A percentile compares a stretch with the other conserved stretches of the same genome.
Conservation (phyloP, 2,888 invertebrate genomes). For the Harpalus rubripes region DNA sequence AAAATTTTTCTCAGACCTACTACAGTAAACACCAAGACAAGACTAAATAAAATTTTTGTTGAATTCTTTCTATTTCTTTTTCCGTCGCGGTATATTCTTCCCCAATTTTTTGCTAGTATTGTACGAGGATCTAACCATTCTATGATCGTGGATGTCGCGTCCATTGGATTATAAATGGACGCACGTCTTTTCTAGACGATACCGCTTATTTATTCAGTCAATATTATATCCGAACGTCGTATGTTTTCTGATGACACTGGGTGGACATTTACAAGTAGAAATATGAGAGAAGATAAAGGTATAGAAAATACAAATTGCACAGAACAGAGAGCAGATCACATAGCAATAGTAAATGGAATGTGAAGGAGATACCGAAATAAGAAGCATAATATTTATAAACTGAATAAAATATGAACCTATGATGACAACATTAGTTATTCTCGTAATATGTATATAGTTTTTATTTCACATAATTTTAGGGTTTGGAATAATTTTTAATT, state of each 20-base stretch:
- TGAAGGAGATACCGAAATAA: background rate
- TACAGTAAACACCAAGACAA: no score
- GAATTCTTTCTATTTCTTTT: background rate
- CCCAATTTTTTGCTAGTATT: slow-evolving; percentile 36
- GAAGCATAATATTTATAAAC: background rate
- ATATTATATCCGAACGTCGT: slow-evolving; percentile 59
- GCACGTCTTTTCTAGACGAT: slow-evolving; percentile 54
- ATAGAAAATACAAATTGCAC: slow-evolving; percentile 29
- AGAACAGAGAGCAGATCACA: background rate
- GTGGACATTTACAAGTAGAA: slow-evolving; percentile 50
- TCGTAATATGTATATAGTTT: no score
- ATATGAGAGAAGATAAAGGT: slow-evolving; percentile 21
- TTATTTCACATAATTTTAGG: no score
- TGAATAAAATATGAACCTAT: background rate
- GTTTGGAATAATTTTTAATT: no score
- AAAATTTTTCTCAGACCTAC: no score
- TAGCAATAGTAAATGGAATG: background rate
- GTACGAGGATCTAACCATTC: background rate
- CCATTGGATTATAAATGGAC: slow-evolving; percentile 65
- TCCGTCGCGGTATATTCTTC: background rate
- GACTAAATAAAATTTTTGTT: no score
- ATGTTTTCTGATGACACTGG: slow-evolving; percentile 62
- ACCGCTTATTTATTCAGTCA: slow-evolving; percentile 64
- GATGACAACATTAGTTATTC: no score
- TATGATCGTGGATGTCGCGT: slow-evolving; percentile 41